Conservation (phyloP, 64 coral and sea anemone genomes). For the Pocillopora damicornis region DNA sequence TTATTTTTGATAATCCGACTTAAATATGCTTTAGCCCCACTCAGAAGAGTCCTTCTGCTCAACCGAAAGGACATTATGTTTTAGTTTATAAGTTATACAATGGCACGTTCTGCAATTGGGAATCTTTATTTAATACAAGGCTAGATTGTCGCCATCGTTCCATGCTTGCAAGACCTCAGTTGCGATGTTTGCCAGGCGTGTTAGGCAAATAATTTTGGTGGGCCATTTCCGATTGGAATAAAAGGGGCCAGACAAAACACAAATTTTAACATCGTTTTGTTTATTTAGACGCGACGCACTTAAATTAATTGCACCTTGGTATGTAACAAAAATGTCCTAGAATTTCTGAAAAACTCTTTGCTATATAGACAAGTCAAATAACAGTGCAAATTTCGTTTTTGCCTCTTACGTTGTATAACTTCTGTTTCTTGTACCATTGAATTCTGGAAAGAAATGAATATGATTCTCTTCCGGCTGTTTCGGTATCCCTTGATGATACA, state of each 20-base stretch:
- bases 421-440: constrained; percentile 55
- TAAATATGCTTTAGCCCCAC: too few relatives aligned
- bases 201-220: too few relatives aligned
- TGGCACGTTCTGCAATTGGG: too few relatives aligned
- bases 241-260: not conserved
- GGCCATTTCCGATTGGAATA: too few relatives aligned
- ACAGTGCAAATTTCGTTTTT: not conserved
- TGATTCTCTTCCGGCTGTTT: constrained; percentile 72
- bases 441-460: constrained; percentile 53
- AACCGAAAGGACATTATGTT: too few relatives aligned
- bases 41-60: too few relatives aligned
- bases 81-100: too few relatives aligned
- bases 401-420: constrained; percentile 74
- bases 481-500: constrained; percentile 56
- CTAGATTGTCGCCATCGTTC: too few relatives aligned
- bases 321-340: not conserved
- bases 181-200: too few relatives aligned
- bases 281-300: not conserved
- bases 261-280: not conserved
- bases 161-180: too few relatives aligned
- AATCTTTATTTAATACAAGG: too few relatives aligned
- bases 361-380: not conserved
- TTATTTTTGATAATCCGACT: too few relatives aligned
- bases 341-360: not conserved
- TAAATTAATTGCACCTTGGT: not conserved